phyloP scores from a whole-genome alignment of 1,140 invertebrate genomes.

The Drosophila pseudoananassae region DNA sequence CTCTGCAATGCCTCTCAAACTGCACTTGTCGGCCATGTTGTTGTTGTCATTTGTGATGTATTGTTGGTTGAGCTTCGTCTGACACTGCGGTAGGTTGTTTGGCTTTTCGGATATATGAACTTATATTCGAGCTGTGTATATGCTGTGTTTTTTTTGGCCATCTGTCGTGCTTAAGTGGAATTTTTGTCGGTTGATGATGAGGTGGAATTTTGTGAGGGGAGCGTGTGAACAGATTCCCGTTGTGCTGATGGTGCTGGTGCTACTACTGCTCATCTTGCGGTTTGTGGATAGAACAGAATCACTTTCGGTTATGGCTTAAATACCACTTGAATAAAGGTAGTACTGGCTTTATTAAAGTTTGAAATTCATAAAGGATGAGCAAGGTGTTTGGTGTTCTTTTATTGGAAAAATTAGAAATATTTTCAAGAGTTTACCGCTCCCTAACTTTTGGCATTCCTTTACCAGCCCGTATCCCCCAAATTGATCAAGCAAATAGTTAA shows the following conservation, averaged over 20 bases:
- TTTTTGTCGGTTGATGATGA: constrained; percentile 27
- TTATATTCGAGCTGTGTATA: constrained; percentile 26
- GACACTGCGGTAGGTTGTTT: constrained; percentile 58
- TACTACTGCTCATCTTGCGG: constrained; percentile 9
- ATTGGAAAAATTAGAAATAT: not conserved
- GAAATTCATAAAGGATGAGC: constrained; percentile 4
- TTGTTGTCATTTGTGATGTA: constrained; percentile 41
- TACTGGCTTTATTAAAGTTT: not conserved
- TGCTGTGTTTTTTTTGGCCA: constrained; percentile 37
- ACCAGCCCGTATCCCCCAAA: constrained; percentile 30
- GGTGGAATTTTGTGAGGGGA: constrained; percentile 14
- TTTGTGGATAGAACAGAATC: constrained; percentile 42
- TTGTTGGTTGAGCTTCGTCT: constrained; percentile 61
- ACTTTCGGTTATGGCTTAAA: constrained; percentile 30
- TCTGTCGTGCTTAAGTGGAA: constrained; percentile 56
- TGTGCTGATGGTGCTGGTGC: not conserved
- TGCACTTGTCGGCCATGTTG: constrained; percentile 31
- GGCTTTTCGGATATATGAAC: constrained; percentile 45
- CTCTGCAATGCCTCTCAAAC: constrained; percentile 22
- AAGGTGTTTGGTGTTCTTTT: too few relatives aligned
- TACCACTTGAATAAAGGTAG: not conserved
- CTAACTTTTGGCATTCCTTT: constrained; percentile 5
- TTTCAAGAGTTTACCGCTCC: not conserved
- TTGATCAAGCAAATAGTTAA: constrained; percentile 57
- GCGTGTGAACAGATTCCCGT: constrained; percentile 45